Evolutionary conservation across 2,888 invertebrate species (phyloP), one percentile per base, ranked within the genome.

Genomic region (Drosophila limbata): DNA sequence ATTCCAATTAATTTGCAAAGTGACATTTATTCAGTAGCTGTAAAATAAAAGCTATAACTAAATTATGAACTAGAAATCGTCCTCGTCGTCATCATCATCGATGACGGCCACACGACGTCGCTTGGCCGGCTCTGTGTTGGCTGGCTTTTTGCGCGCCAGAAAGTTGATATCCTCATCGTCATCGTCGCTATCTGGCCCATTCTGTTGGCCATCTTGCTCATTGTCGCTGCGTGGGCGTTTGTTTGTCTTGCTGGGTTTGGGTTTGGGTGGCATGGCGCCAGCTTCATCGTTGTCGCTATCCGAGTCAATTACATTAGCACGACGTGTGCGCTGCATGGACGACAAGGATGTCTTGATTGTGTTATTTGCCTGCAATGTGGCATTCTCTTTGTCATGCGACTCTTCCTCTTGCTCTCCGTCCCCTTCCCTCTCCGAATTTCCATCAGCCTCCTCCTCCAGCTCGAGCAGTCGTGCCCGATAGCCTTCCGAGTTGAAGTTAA

Each of bases 401-500:
- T 42, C 39, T 37, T 42, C 39, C 64, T 70, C 67, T 37, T 57
- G 47, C 9, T 60, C 53, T 15, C 25, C 25, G 25, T 59, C 61
- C 11, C 67, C 67, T 6, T 69, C 62, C 9, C 50, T 1, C 40
- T 37, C 11, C n/a, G 28, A n/a, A 15, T 17, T 33, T 10, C 17
- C 17, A 10, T 57, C 42, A 31, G 75, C 87, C 11, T 84, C 64
- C 11, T 84, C 64, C 80, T 84, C 91, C 45, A 92, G 78, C 61
- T 92, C 92, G 10, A 88, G 84, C 47, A 93, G 81, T 37, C 92
- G 90, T 61, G 90, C 87, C 11, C 91, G 91, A 77, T 91, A 91
- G 80, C 91, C 91, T 73, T 92, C 91, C 35, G 93, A 91, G 78
- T 92, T 92, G 56, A 92, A 91, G 84, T 92, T 88, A 47, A 89